Evolutionary conservation across 2,888 invertebrate genomes (phyloP).

Genomic region (Idaea biselata): DNA sequence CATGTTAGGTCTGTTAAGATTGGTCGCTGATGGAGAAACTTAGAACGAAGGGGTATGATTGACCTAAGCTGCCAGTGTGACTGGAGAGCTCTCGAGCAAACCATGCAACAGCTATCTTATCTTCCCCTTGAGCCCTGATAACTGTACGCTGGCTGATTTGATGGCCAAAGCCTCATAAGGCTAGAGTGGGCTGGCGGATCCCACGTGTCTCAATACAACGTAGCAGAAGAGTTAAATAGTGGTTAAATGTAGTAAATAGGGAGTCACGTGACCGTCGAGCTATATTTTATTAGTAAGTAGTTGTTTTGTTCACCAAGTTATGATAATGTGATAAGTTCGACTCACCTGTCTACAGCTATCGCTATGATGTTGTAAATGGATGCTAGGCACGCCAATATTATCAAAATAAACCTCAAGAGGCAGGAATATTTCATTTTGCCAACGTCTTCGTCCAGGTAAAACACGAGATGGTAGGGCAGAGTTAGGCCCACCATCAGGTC

Average conservation of each 20-base stretch:
- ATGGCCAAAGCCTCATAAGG: too few species aligned
- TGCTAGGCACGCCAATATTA: constrained; percentile 88
- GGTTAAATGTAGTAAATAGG: too few species aligned
- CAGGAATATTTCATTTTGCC: constrained; percentile 83
- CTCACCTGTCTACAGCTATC: constrained; percentile 87
- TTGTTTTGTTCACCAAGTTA: background rate
- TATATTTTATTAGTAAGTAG: background rate
- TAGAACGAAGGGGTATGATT: too few species aligned
- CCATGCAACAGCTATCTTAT: too few species aligned
- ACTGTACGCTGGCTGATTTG: too few species aligned
- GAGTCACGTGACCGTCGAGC: background rate
- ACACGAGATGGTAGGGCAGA: constrained; percentile 88
- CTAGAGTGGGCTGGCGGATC: too few species aligned
- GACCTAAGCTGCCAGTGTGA: too few species aligned
- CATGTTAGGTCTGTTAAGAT: background rate
- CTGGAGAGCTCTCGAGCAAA: too few species aligned
- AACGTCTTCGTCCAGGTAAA: constrained; percentile 83
- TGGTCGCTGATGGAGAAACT: too few species aligned
- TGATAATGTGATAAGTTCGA: constrained; percentile 14
- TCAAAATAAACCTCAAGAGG: constrained; percentile 86
- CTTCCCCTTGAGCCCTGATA: too few species aligned
- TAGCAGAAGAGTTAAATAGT: too few species aligned
- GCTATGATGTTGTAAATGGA: constrained; percentile 89
- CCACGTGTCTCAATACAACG: too few species aligned
- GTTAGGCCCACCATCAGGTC: constrained; percentile 89